Evolutionary conservation across 2,888 invertebrate species (phyloP).

Genomic region (Temnothorax ravouxi): DNA sequence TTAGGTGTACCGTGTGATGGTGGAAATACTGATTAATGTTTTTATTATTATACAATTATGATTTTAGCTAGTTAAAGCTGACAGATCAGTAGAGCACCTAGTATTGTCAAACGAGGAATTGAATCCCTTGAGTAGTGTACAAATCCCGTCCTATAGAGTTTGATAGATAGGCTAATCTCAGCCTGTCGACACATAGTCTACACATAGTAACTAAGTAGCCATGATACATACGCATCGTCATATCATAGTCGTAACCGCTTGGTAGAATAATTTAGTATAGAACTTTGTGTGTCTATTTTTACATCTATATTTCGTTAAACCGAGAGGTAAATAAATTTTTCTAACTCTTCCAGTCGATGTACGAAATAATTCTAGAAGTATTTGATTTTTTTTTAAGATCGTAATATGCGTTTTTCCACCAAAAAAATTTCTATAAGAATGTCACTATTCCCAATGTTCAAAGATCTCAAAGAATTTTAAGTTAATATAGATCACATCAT

Average conservation of each 20-base stretch:
- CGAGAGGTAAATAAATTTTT: not conserved
- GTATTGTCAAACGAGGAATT: conserved; percentile 42
- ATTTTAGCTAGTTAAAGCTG: conserved; percentile 50
- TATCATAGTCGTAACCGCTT: conserved; percentile 74
- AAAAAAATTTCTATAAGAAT: not conserved
- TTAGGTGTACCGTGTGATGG: conserved; percentile 49
- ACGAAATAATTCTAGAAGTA: not conserved
- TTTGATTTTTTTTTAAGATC: conserved; percentile 4
- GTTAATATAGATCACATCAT: not conserved
- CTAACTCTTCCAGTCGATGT: conserved; percentile 14
- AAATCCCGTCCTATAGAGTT: conserved; percentile 58
- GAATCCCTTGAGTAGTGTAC: conserved; percentile 51
- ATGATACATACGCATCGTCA: conserved; percentile 51
- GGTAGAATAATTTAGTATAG: conserved; percentile 71
- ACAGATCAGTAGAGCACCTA: conserved; percentile 61
- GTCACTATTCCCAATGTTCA: not conserved
- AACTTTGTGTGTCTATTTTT: conserved; percentile 33
- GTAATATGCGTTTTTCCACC: not conserved
- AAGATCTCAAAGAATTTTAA: conserved; percentile 1
- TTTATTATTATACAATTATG: conserved; percentile 44
- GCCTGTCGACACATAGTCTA: conserved; percentile 37
- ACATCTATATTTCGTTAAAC: conserved; percentile 15
- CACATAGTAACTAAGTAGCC: conserved; percentile 62
- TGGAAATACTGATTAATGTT: conserved; percentile 52
- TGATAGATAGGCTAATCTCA: conserved; percentile 36